Percentiles rank a stretch among this genome's conserved stretches.
phyloP scores from a whole-genome alignment of 2,113 vertebrate genomes.

The Neofelis nebulosa region DNA sequence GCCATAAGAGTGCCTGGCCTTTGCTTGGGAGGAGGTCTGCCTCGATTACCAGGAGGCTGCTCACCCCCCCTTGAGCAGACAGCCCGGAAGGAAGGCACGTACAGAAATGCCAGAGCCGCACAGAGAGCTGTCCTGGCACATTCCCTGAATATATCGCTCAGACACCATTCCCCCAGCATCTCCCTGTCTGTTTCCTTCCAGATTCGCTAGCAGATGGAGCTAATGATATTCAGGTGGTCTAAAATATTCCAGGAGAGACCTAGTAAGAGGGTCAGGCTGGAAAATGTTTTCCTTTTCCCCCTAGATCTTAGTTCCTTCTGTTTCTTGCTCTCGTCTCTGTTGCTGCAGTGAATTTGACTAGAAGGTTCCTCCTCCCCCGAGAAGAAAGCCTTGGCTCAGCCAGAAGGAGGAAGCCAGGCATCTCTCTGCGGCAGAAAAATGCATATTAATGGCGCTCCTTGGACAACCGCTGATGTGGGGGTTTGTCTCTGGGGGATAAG shows the following conservation, averaged over 20 bases:
- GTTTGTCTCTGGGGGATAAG: not conserved
- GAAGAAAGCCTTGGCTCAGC: not conserved
- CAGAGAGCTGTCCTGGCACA: rapidly evolving
- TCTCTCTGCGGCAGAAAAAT: not conserved
- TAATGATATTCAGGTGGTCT: too few species aligned
- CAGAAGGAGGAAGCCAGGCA: not conserved
- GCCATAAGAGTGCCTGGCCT: too few species aligned
- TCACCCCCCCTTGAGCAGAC: not conserved
- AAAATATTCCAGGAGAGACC: not conserved
- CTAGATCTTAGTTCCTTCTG: not conserved
- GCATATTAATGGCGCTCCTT: rapidly evolving
- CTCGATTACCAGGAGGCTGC: not conserved
- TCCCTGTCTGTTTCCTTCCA: not conserved
- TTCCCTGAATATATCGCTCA: rapidly evolving
- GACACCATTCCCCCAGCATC: too few species aligned
- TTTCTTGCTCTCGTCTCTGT: not conserved
- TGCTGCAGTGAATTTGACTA: rapidly evolving
- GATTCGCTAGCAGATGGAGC: not conserved
- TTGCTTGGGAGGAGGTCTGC: not conserved
- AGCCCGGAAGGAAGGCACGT: not conserved
- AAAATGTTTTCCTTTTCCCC: not conserved
- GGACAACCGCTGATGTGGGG: not conserved
- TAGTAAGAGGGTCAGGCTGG: not conserved
- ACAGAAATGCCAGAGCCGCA: not conserved
- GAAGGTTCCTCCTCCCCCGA: rapidly evolving